Evolutionary conservation across 2,888 invertebrate genomes (phyloP), one percentile per base, ranked within the genome.

Genomic region (Ariolimax columbianus): DNA sequence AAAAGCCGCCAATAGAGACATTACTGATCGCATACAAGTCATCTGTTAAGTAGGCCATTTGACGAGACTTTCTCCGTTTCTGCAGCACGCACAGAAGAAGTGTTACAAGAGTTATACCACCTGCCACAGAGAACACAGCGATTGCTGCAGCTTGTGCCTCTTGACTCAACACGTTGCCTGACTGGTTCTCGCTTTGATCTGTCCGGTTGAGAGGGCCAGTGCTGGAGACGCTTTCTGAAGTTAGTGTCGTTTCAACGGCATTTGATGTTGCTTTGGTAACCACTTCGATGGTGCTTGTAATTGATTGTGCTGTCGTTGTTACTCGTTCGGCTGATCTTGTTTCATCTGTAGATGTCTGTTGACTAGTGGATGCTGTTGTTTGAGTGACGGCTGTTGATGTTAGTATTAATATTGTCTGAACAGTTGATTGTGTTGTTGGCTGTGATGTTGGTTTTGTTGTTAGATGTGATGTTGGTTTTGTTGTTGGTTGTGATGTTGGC

Each of bases 1-100:
- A 11, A 47, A 73, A 73, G 36, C 30, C 47, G 47, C 73, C 73
- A 43, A 73, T 47, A n/a, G 43, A 47, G 30, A 73, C 73, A n/a
- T 43, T 73, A 43, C 17, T 73, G 47, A 47, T 43, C 43, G 47
- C 73, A 30, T 23, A 73, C 3, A n/a, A 11, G 11, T n/a, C 73
- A n/a, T 73, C 73, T 0, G 73, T 73, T 43, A 73, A 14, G 43
- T 73, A 73, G 38, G 14, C 47, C 7, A 9, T 6, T 47, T 43
- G 43, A 38, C n/a, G n/a, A 7, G 40, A 43, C 9, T 14, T 3
- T 2, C 26, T 73, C 11, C 73, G 36, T n/a, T 36, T 68, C 3
- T 38, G 26, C 14, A 73, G 17, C 3, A 73, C 14, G n/a, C 47
- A 73, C 19, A 73, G n/a, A 43, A 73, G 3, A 38, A 4, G 4